Base-by-base conservation (phyloP, 2,888 invertebrate species). In the Resseliella maxima region DNA sequence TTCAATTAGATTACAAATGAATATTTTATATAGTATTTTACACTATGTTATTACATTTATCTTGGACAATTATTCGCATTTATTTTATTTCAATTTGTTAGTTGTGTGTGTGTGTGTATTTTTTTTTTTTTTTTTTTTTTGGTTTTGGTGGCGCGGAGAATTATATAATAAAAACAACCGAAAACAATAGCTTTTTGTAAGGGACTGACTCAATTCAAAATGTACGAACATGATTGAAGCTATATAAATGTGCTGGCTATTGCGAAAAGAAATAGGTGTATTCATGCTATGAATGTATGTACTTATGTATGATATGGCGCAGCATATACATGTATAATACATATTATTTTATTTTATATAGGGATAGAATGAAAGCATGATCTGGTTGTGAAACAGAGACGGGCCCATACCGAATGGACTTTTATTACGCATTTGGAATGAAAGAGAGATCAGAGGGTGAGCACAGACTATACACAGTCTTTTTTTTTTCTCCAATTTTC, bases 141-240 rank as follows among this genome's bases (percentile, higher is more conserved):
- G 27, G n/a, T n/a, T 85, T 45, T 31, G 36, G 27, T 46, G 45
- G 85, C 86, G 36, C 86, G 86, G 45, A 45, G 35, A 45, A 35
- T 86, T 36, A 31, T 86, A 54, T 54, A 54, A 85, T 45, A 85
- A 54, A 86, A 88, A 89, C 90, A 90, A 90, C 91, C 90, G 90
- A 89, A 88, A 89, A 88, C 89, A 89, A 89, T 89, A 90, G 91
- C 90, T 90, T 90, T 89, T 90, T 89, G 90, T 89, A 90, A 89
- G 89, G 90, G 90, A 91, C 90, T 91, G 90, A 90, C 88, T 88
- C 72, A 72, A 72, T 15, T 72, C 31, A 72, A 72, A 72, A 31
- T 72, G 10, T 18, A 35, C 72, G 31, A 72, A 72, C 72, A 72
- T 72, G 72, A 31, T 72, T 72, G 72, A 72, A 72, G 72, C 72